phyloP scores from a whole-genome alignment of 2,888 invertebrate species.

The Cheilosia scutellata region DNA sequence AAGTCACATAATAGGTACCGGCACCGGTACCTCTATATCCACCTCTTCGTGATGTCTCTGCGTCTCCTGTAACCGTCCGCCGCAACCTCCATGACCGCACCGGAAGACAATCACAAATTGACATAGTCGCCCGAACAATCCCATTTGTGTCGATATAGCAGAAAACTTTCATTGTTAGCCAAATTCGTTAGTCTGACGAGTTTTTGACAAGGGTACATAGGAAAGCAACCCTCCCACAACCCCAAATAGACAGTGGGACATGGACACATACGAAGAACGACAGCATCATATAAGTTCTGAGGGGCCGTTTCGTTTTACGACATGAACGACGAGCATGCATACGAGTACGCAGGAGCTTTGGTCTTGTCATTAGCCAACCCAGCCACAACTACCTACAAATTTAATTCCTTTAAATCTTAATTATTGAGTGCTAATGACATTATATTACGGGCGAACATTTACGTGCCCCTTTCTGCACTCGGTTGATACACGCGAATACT shows the following conservation, averaged over 20 bases:
- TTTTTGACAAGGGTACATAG: neutral
- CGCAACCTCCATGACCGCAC: conserved; percentile 35
- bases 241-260: neutral
- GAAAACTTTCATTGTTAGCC: conserved; percentile 46
- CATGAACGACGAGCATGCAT: conserved; percentile 33
- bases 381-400: conserved; percentile 32
- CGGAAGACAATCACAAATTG: conserved; percentile 69
- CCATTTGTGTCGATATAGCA: conserved; percentile 57
- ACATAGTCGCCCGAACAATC: conserved; percentile 62
- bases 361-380: conserved; percentile 10
- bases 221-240: neutral
- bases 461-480: conserved; percentile 2
- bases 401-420: conserved; percentile 54
- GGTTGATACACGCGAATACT: conserved; percentile 3
- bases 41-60: neutral
- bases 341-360: conserved; percentile 11
- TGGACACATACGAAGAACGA: neutral
- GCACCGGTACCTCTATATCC: neutral
- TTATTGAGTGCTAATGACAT: conserved; percentile 50
- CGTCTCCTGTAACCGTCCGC: neutral
- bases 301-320: conserved; percentile 39
- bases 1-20: conserved; percentile 22
- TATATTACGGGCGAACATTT: conserved; percentile 9
- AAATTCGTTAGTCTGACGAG: conserved; percentile 50
- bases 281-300: neutral